These are phyloP conservation scores for Cinara cedri DNA, from an alignment of 2,888 invertebrate species.

Conservation along the genomic window DNA sequence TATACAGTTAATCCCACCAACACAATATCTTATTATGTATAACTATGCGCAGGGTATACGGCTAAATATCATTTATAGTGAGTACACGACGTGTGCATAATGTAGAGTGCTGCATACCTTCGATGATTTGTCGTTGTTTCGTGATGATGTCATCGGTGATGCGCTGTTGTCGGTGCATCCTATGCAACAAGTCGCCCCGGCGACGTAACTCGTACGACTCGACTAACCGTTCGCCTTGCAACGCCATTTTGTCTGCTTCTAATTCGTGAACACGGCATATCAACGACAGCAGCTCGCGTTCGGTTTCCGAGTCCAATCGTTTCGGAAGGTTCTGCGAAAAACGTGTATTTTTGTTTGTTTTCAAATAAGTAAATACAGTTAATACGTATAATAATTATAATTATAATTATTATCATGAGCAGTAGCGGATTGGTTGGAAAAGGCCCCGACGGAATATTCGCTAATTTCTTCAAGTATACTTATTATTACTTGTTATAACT, in stretches of 20 bases:
- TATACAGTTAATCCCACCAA: constrained; percentile 62
- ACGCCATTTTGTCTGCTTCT: constrained; percentile 91
- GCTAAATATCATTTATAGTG: no score
- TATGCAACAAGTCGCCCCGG: constrained; percentile 80
- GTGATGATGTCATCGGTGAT: constrained; percentile 92
- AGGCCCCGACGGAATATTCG: no score
- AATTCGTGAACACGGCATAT: constrained; percentile 91
- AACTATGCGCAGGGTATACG: no score
- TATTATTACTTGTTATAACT: no score
- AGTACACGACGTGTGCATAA: not conserved
- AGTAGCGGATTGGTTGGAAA: no score
- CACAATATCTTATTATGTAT: no score
- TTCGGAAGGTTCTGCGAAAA: constrained; percentile 79
- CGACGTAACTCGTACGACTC: constrained; percentile 85
- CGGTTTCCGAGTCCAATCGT: constrained; percentile 84
- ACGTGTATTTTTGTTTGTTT: not conserved
- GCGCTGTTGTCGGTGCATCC: constrained; percentile 82
- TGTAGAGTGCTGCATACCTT: constrained; percentile 67
- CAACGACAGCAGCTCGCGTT: constrained; percentile 84
- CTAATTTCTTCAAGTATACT: no score
- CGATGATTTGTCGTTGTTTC: constrained; percentile 81
- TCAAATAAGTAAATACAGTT: no score
- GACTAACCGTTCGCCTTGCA: constrained; percentile 85
- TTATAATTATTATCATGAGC: no score
- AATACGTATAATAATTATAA: no score